Conservation (phyloP, 2,113 vertebrate genomes). For the Mesembrinibis cayennensis region DNA sequence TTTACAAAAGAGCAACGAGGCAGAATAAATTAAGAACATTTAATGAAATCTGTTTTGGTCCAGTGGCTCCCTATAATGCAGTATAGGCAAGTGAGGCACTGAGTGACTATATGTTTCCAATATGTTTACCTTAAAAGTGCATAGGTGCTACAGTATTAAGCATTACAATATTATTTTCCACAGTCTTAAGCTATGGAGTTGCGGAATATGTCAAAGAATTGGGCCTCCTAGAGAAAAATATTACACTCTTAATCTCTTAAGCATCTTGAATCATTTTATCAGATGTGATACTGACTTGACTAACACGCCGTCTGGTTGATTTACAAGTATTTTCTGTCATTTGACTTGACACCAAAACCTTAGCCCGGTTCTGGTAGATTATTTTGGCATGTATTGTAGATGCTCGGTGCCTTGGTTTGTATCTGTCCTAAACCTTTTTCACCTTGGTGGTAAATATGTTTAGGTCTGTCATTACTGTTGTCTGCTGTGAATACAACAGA, state of each 20-base stretch:
- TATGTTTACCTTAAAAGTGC: background rate
- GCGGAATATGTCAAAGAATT: background rate
- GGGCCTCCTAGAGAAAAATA: background rate
- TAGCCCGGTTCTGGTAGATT: background rate
- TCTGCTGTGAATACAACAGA: background rate
- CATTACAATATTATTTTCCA: background rate
- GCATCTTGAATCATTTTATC: background rate
- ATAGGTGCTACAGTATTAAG: background rate
- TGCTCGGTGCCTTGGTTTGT: background rate
- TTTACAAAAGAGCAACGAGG: background rate
- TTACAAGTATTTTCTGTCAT: background rate
- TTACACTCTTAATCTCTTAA: background rate
- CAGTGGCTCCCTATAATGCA: background rate
- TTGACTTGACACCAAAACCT: background rate
- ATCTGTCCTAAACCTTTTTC: background rate
- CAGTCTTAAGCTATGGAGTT: background rate
- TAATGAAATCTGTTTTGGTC: background rate
- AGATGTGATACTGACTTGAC: background rate
- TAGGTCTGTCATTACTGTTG: background rate
- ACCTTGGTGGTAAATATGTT: background rate
- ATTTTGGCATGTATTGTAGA: background rate
- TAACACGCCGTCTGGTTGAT: background rate
- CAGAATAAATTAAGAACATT: conserved; percentile 40
- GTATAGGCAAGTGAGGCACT: background rate
- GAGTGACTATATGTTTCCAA: background rate